phyloP scores from a whole-genome alignment of 2,797 vertebrate species.

The Tiaroga cobitis region DNA sequence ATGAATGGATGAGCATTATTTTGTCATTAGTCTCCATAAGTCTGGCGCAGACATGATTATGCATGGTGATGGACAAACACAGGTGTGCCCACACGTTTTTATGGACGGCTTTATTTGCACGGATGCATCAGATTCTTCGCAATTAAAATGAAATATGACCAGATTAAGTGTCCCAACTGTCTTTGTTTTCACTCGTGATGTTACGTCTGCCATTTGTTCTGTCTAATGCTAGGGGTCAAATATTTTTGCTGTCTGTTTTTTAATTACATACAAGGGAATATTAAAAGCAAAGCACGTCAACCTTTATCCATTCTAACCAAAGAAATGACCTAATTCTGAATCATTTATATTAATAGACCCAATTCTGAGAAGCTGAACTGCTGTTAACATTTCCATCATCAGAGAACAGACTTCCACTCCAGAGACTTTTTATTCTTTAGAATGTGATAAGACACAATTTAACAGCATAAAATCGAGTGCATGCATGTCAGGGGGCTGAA shows the following conservation, averaged over 20 bases:
- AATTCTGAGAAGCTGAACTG: slow-evolving; percentile 24
- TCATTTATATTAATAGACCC: slow-evolving; percentile 41
- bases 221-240: slow-evolving; percentile 12
- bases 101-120: slow-evolving; percentile 45
- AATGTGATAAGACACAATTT: slow-evolving; percentile 52
- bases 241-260: background rate
- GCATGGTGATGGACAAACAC: slow-evolving; percentile 32
- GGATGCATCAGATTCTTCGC: slow-evolving; percentile 45
- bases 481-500: slow-evolving; percentile 49
- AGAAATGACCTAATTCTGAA: slow-evolving; percentile 13
- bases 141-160: slow-evolving; percentile 48
- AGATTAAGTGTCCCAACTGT: slow-evolving; percentile 45
- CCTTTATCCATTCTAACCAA: background rate
- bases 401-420: slow-evolving; percentile 22
- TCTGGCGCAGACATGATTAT: slow-evolving; percentile 42
- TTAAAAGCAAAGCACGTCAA: background rate
- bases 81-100: slow-evolving; percentile 42
- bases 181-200: slow-evolving; percentile 9
- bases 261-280: background rate
- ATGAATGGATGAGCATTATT: slow-evolving; percentile 18
- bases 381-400: slow-evolving; percentile 36
- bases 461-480: slow-evolving; percentile 51
- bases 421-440: slow-evolving; percentile 38
- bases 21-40: slow-evolving; percentile 26
- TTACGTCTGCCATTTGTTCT: slow-evolving; percentile 43